Evolutionary conservation across 2,113 vertebrate species (phyloP), one percentile per base, ranked within the genome.

Genomic region (Anarrhichthys ocellatus): DNA sequence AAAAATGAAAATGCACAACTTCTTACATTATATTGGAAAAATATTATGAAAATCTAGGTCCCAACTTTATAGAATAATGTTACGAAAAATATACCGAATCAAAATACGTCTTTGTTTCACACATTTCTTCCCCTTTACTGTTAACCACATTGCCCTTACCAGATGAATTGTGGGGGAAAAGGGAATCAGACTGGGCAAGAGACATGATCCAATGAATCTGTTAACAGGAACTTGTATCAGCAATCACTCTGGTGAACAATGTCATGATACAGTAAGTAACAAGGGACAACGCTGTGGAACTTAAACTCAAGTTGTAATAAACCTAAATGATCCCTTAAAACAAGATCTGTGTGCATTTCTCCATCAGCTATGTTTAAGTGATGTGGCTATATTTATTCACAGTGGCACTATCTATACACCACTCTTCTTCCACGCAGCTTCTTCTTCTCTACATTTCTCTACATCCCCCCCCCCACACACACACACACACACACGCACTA

Each of bases 341-440:
- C 6, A 2, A 13, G 10, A 36, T 34, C 6, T 69, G 52, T 17
- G 52, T 10, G 24, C 20, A 9, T 20, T 61, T 67, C 67, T 71
- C 20, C 36, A 44, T 80, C 48, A 65, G 36, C 0, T 76, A 29
- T 40, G 20, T 42, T 54, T 4, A 27, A 20, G 20, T 17, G 10
- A 18, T 64, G 18, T 38, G 44, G 61, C 66, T 64, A 8, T 74
- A 77, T 75, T 64, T 68, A 76, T 69, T 72, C 50, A 75, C 69
- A 61, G 54, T 15, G 52, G 48, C 13, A 9, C 52, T 68, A 27
- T 73, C 42, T 82, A 74, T 38, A 61, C 15, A 9, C 46, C 68
- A 4, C 14, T 76, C 9, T 56, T 72, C 42, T 44, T 68, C 20
- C n/a, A 32, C 50, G 18, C 59, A 22, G 20, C 54, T 14, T 48